Conservation (phyloP, 2,888 invertebrate species). For the Cheilosia vernalis region DNA sequence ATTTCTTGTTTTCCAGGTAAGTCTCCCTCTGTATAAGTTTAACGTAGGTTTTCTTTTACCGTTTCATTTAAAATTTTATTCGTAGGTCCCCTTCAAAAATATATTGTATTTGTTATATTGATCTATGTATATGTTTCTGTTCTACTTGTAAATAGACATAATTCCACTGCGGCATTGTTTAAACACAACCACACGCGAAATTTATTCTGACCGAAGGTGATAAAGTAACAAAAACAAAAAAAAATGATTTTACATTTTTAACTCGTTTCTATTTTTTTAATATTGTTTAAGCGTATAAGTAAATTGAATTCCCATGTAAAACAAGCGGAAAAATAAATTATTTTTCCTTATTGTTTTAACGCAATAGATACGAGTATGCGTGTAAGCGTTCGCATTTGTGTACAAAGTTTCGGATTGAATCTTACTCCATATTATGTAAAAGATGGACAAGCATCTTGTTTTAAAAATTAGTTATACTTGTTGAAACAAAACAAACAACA, state of each 20-base stretch:
- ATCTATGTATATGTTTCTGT: constrained; percentile 19
- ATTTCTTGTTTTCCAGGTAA: constrained; percentile 55
- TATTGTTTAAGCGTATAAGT: constrained; percentile 24
- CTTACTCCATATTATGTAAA: not conserved
- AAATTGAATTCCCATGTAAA: constrained; percentile 53
- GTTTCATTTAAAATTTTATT: constrained; percentile 5
- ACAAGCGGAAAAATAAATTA: constrained; percentile 3
- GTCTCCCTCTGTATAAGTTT: constrained; percentile 24
- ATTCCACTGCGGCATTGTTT: constrained; percentile 37
- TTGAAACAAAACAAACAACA: not conserved
- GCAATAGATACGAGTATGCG: constrained; percentile 12
- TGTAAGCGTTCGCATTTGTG: constrained; percentile 17
- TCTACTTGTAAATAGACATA: constrained; percentile 3
- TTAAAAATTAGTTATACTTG: constrained; percentile 7
- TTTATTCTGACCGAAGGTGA: constrained; percentile 13
- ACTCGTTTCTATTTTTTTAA: constrained; percentile 30
- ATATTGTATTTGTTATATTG: constrained; percentile 46
- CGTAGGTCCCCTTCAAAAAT: constrained; percentile 16
- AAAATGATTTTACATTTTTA: not conserved
- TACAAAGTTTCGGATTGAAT: constrained; percentile 27
- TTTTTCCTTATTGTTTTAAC: not conserved
- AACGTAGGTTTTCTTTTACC: not conserved
- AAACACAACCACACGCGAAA: constrained; percentile 10
- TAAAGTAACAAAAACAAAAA: not conserved
- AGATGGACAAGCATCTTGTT: not conserved